Percentiles rank a stretch among this genome's conserved stretches.
phyloP scores from a whole-genome alignment of 2,797 vertebrate species.

The Artibeus jamaicensis region DNA sequence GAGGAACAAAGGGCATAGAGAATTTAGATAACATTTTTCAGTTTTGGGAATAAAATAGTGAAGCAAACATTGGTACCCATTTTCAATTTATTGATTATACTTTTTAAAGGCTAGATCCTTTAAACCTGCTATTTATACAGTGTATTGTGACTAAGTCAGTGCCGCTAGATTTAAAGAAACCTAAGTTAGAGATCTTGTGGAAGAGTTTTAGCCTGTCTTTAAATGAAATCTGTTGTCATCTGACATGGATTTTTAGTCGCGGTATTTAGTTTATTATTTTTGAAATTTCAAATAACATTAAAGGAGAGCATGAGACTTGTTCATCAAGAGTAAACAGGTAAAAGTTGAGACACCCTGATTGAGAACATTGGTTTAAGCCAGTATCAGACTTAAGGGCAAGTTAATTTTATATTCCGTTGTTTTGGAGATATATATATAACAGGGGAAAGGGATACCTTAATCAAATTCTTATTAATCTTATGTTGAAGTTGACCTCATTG shows the following conservation, averaged over 20 bases:
- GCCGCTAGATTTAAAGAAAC: background rate
- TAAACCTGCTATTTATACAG: background rate
- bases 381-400: conserved; percentile 10
- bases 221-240: background rate
- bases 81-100: background rate
- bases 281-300: conserved; percentile 27
- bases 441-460: background rate
- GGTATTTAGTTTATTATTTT: conserved; percentile 48
- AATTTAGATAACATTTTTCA: conserved; percentile 8
- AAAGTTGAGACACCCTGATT: conserved; percentile 22
- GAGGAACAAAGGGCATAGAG: background rate
- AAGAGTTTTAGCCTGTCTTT: background rate
- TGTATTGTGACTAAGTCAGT: background rate
- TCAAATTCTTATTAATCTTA: conserved; percentile 8
- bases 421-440: background rate
- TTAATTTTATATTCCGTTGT: conserved; percentile 26
- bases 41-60: background rate
- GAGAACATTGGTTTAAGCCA: conserved; percentile 4
- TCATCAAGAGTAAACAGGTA: conserved; percentile 6
- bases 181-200: background rate
- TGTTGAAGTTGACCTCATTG: background rate
- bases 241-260: background rate
- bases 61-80: background rate
- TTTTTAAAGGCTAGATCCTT: background rate
- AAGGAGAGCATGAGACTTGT: background rate